Base-by-base conservation (phyloP, 2,113 vertebrate genomes). In the Notechis scutatus region DNA sequence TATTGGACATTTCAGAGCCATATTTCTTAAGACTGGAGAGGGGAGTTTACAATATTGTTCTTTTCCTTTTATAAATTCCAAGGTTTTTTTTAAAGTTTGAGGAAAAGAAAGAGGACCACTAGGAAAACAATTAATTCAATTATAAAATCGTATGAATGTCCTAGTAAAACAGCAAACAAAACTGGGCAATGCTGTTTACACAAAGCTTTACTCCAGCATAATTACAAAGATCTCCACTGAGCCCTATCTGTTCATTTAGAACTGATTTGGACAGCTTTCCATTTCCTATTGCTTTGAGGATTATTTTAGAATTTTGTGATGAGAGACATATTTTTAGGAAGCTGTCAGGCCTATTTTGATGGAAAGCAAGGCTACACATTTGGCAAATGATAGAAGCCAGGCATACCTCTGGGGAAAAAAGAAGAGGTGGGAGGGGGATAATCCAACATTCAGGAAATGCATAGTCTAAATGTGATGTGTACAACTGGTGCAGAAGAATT, bases 161-260 rank as follows among this genome's bases (percentile, higher is more conserved):
- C 15, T 24, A 39, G 9, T n/a, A 54, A 54, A 57, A 45, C 11
- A 89, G 12, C 5, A 23, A 89, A 45, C 15, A 55, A 26, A 89
- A 39, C 57, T 1, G 5, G 39, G 39, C 34, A 59, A 20, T 42
- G 6, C 29, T 55, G 54, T 3, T 12, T 14, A 52, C 50, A 52
- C 47, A 52, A 90, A 50, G 1, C 15, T 11, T 64, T 34, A n/a
- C n/a, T 10, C 9, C 20, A 85, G 20, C 24, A 24, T 7, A 88
- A 64, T 61, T 0, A 0, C 56, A 54, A 86, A 90, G 90, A 64
- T 18, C 4, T 61, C n/a, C 0, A 0, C 56, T 3, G 87, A n/a
- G 87, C 34, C 14, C 61, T 15, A 24, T 89, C 69, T 54, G 55
- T 23, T 90, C 50, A 52, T 5, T 81, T 69, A 47, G 89, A 29